phyloP scores from a whole-genome alignment of 2,113 vertebrate genomes.

The Microtus ochrogaster region DNA sequence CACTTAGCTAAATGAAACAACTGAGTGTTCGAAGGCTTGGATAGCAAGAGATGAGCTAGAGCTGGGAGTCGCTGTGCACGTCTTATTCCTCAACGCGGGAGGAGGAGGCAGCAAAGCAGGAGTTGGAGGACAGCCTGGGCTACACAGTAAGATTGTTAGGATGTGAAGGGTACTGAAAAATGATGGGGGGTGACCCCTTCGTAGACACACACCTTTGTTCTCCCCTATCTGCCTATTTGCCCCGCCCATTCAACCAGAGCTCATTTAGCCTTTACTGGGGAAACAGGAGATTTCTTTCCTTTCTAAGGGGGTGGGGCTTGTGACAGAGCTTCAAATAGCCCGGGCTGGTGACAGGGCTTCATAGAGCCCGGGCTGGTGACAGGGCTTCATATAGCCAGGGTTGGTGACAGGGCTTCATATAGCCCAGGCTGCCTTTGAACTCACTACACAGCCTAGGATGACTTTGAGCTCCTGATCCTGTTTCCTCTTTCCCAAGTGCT shows the following conservation, averaged over 20 bases:
- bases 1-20: conserved; percentile 26
- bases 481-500: background rate
- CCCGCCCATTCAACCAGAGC: background rate
- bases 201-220: background rate
- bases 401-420: background rate
- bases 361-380: background rate
- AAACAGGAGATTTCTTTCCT: background rate
- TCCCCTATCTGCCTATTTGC: background rate
- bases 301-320: background rate
- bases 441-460: background rate
- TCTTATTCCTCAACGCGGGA: background rate
- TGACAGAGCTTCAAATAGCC: background rate
- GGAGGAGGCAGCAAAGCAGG: background rate
- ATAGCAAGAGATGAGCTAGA: background rate
- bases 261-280: background rate
- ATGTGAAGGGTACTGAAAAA: background rate
- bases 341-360: background rate
- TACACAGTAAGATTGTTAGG: background rate
- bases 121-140: background rate
- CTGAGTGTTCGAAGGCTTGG: background rate
- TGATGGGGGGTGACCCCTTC: background rate
- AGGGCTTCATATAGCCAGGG: background rate
- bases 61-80: background rate
- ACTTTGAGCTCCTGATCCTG: background rate
- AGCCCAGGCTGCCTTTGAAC: background rate